These are phyloP conservation scores for Condylostylus longicornis DNA, from an alignment of 1,140 invertebrate species.

Conservation along the genomic window DNA sequence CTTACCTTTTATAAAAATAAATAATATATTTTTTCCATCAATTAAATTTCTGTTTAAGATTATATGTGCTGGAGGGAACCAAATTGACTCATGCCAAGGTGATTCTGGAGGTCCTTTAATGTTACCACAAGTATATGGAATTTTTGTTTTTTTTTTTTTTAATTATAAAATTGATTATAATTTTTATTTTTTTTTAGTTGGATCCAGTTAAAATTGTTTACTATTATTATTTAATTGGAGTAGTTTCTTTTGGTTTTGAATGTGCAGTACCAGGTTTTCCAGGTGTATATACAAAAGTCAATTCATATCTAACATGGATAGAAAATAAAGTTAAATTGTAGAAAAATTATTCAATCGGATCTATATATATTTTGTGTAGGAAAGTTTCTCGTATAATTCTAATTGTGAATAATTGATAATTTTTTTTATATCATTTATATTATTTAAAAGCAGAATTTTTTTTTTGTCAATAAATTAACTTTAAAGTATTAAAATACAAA, in stretches of 20 bases:
- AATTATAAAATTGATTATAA: no score
- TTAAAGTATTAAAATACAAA: no score
- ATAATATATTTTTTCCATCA: no score
- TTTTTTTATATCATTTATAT: not conserved
- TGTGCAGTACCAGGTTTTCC: conserved; percentile 51
- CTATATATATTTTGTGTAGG: not conserved
- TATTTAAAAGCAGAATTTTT: not conserved
- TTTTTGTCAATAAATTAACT: not conserved
- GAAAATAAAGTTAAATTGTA: conserved; percentile 12
- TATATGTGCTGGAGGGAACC: conserved; percentile 31
- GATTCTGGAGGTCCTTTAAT: conserved; percentile 70
- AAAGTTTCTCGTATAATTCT: not conserved
- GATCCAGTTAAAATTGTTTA: conserved; percentile 12
- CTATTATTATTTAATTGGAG: conserved; percentile 39
- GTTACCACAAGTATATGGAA: conserved; percentile 31
- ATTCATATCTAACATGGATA: conserved; percentile 30
- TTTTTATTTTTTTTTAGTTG: no score
- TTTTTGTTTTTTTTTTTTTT: conserved; percentile 1
- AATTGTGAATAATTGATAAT: not conserved
- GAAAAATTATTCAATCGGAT: not conserved
- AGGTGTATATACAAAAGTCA: conserved; percentile 50
- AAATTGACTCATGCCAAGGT: conserved; percentile 71
- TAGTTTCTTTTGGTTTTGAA: conserved; percentile 52
- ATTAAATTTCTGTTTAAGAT: conserved; percentile 14
- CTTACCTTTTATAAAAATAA: no score